phyloP scores from a whole-genome alignment of 1,140 invertebrate species.

The Bombus impatiens region DNA sequence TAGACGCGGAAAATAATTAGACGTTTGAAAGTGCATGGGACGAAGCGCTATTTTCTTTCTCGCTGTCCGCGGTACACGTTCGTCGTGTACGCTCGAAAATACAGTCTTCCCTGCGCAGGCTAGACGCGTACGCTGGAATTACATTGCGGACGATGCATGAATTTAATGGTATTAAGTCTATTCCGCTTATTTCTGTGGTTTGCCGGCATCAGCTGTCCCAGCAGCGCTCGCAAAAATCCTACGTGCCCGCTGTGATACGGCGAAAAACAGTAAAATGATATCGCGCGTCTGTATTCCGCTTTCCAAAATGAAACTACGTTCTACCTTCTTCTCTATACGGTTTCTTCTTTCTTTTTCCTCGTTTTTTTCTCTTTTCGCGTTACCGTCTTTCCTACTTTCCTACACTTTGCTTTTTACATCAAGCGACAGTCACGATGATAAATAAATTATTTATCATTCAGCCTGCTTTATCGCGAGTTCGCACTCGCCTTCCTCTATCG shows the following conservation, averaged over 20 bases:
- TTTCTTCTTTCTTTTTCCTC: not conserved
- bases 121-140: not conserved
- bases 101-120: not conserved
- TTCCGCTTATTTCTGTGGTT: conserved; percentile 1
- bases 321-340: not conserved
- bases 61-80: not conserved
- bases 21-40: not conserved
- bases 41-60: not conserved
- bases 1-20: not conserved
- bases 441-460: too few species aligned
- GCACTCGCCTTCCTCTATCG: too few species aligned
- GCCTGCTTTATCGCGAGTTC: too few species aligned
- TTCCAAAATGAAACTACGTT: not conserved
- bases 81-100: not conserved
- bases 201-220: not conserved
- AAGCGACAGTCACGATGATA: rapidly evolving
- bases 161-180: conserved; percentile 29
- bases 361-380: too few species aligned
- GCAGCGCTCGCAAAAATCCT: not conserved
- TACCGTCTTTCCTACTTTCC: too few species aligned
- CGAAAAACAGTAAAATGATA: conserved; percentile 10
- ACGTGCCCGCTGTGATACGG: not conserved
- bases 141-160: conserved; percentile 8
- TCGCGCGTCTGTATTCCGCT: not conserved
- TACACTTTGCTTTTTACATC: too few species aligned